Evolutionary conservation across 2,797 vertebrate genomes (phyloP), one percentile per base, ranked within the genome.

Genomic region (Semaprochilodus insignis): DNA sequence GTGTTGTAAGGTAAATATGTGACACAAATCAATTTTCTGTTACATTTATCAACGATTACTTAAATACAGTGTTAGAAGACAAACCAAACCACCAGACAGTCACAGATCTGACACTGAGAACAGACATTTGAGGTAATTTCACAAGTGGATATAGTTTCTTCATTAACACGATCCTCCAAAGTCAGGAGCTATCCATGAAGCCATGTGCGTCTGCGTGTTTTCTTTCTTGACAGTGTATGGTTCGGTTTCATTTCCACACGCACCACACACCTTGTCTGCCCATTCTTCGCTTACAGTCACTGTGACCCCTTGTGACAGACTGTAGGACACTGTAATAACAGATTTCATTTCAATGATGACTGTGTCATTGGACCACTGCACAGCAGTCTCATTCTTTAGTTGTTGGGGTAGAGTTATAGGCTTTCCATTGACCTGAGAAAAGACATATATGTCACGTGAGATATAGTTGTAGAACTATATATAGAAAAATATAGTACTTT

Each of bases 131-230:
- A 8, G 55, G 3, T 57, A 14, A 54, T 34, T 66, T 65, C 34
- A 75, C 71, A 81, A 65, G 44, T 15, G 2, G 10, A n/a, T 27
- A 88, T 82, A 4, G n/a, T 57, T 2, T n/a, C 1, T 3, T 59
- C 8, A 8, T 59, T 59, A 59, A 59, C 57, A 59, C 21, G 1
- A 7, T 23, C 19, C 57, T 67, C 21, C 93, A 90, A 88, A 93
- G 89, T 88, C 94, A 85, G 31, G 86, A 60, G 86, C 91, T 86
- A 2, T 88, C 83, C 82, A 94, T 63, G 84, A 13, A 17, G 87
- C 80, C 4, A 91, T 85, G 0, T 34, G 90, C 19, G 66, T 74
- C 74, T 91, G 74, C 51, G 92, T 88, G 23, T 23, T 85, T 57
- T 88, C 87, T 48, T 70, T 0, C 80, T 71, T 88, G 81, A 19